Evolutionary conservation across 2,888 invertebrate species (phyloP), one percentile per base, ranked within the genome.

Genomic region (Loripinus fragilis): DNA sequence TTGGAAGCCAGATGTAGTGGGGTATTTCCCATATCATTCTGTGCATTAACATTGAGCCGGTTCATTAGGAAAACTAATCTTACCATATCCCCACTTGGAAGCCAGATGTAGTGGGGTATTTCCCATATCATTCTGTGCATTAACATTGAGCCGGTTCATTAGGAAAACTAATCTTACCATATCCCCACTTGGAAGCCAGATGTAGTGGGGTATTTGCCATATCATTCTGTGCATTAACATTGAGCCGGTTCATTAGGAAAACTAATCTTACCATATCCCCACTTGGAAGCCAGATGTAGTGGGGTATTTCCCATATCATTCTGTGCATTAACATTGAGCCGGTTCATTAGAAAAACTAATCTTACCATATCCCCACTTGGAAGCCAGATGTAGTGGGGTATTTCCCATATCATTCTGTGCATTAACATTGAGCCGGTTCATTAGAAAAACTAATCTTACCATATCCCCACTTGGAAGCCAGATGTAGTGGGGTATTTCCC

Each of bases 131-230:
- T 93, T 93, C 38, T 83, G 75, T 0, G 88, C 86, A 84, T 93
- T 91, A n/a, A 93, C 81, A 71, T n/a, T n/a, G n/a, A n/a, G n/a
- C n/a, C n/a, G n/a, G n/a, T n/a, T n/a, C n/a, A n/a, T n/a, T n/a
- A n/a, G n/a, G n/a, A n/a, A n/a, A n/a, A n/a, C 92, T 71, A 89
- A 87, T 64, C 89, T 82, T 76, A 91, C 91, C 90, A 87, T 90
- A 91, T 60, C 93, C 93, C 93, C 93, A 93, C 81, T 90, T 93
- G 35, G 93, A 91, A 55, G 93, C 93, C 64, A 93, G 93, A n/a
- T n/a, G n/a, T 15, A 93, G 85, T 0, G 93, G 86, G 3, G 93
- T 93, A 74, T 93, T 92, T 20, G 92, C 91, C 70, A 89, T 86
- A 52, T 92, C 91, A 88, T 93, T 93, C 38, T 83, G 75, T 0